Percentiles rank a stretch among this genome's conserved stretches.
Evolutionary conservation across 2,797 vertebrate species (phyloP).

Genomic region (Crocodylus rhombifer): DNA sequence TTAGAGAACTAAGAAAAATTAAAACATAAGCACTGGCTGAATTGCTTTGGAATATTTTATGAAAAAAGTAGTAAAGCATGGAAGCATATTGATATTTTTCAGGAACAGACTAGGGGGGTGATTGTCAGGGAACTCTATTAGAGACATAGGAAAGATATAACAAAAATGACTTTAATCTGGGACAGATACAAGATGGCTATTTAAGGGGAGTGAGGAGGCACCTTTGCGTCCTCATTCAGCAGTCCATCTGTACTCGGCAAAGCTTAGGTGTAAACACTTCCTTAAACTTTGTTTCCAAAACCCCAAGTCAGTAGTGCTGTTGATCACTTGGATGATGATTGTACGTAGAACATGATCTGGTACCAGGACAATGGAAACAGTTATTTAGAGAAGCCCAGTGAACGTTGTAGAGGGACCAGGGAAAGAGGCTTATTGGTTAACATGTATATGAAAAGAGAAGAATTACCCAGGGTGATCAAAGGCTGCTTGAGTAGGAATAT

Average conservation of each 20-base stretch:
- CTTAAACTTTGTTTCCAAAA: background rate
- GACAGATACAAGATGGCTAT: background rate
- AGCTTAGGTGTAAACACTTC: accelerated
- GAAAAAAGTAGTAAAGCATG: background rate
- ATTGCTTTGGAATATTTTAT: background rate
- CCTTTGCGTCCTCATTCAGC: background rate
- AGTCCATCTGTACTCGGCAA: background rate
- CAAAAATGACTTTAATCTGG: background rate
- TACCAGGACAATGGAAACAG: background rate
- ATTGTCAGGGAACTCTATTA: background rate
- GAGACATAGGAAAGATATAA: background rate
- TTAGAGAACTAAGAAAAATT: background rate
- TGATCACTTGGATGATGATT: too few species aligned
- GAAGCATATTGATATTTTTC: background rate
- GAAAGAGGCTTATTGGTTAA: background rate
- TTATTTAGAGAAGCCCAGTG: background rate
- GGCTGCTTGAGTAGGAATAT: background rate
- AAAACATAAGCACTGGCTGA: background rate
- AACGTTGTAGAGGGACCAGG: background rate
- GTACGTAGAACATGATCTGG: too few species aligned
- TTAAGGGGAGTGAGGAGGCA: background rate
- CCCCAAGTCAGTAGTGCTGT: too few species aligned
- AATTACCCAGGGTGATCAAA: background rate
- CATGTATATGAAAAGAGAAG: background rate
- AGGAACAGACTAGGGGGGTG: background rate